Percentiles rank a stretch among this genome's conserved stretches.
Evolutionary conservation across 2,888 invertebrate genomes (phyloP).

Genomic region (Eustalomyia histrio): DNA sequence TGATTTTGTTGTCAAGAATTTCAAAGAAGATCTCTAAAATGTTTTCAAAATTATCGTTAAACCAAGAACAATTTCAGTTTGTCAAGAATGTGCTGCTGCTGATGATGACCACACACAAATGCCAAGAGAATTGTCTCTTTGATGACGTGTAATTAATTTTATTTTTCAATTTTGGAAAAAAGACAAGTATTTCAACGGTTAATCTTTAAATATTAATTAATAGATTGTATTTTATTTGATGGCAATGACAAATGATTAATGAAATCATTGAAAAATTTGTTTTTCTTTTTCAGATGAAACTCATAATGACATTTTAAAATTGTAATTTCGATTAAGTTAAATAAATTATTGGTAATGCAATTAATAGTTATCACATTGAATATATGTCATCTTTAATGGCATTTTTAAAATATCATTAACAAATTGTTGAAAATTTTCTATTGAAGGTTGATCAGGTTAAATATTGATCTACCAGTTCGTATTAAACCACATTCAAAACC

Average conservation of each 20-base stretch:
- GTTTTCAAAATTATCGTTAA: background rate
- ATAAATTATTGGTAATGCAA: slow-evolving; percentile 21
- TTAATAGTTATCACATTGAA: slow-evolving; percentile 11
- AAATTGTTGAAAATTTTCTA: background rate
- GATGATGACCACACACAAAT: slow-evolving; percentile 22
- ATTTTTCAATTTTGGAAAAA: slow-evolving; percentile 25
- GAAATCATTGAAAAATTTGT: slow-evolving; percentile 28
- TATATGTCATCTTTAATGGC: background rate
- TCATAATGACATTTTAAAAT: slow-evolving; percentile 45
- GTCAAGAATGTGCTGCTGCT: slow-evolving; percentile 7
- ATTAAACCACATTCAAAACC: too few species aligned
- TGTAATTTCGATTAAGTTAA: background rate
- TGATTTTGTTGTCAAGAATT: background rate
- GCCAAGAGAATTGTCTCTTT: slow-evolving; percentile 22
- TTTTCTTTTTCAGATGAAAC: background rate
- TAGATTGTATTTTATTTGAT: slow-evolving; percentile 48
- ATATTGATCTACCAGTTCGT: too few species aligned
- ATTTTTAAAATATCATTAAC: background rate
- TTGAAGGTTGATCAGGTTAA: too few species aligned
- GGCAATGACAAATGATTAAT: slow-evolving; percentile 51
- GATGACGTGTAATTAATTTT: slow-evolving; percentile 49
- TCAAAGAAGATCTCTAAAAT: background rate
- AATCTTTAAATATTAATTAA: slow-evolving; percentile 50
- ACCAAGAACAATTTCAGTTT: background rate
- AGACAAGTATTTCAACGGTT: slow-evolving; percentile 35